phyloP scores from a whole-genome alignment of 2,113 vertebrate genomes.

The Nansenia antarctica region DNA sequence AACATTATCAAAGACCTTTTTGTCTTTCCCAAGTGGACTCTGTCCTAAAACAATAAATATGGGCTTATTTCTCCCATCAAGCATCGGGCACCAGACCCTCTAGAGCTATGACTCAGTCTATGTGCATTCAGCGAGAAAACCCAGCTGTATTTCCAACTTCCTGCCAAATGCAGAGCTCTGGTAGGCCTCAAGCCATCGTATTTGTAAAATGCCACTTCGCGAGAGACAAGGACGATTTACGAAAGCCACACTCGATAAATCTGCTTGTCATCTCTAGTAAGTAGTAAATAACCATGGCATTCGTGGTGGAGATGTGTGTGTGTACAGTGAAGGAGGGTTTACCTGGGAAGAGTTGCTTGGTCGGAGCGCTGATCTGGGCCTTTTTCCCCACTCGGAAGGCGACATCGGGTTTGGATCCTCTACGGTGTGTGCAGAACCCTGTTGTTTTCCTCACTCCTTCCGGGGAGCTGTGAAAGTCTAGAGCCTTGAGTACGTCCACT shows the following conservation, averaged over 20 bases:
- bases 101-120: slow-evolving; percentile 27
- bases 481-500: slow-evolving; percentile 91
- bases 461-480: slow-evolving; percentile 92
- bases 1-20: slow-evolving; percentile 27
- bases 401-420: slow-evolving; percentile 87
- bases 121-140: slow-evolving; percentile 19
- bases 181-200: slow-evolving; percentile 40
- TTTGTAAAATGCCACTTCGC: slow-evolving; percentile 11
- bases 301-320: background rate
- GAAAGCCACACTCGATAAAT: slow-evolving; percentile 19
- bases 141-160: slow-evolving; percentile 27
- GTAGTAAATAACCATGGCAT: background rate
- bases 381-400: slow-evolving; percentile 90
- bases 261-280: background rate
- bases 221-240: slow-evolving; percentile 16
- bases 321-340: slow-evolving; percentile 21
- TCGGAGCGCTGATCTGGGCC: slow-evolving; percentile 93
- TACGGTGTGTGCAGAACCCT: slow-evolving; percentile 90
- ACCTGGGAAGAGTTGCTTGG: slow-evolving; percentile 95
- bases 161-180: slow-evolving; percentile 28
- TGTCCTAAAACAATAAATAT: slow-evolving; percentile 46
- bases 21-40: slow-evolving; percentile 26
- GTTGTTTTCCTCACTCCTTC: slow-evolving; percentile 89
- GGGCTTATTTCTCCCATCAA: slow-evolving; percentile 25
- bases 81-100: background rate